phyloP scores from a whole-genome alignment of 2,888 invertebrate genomes.

The Dorcus parallelipipedus region DNA sequence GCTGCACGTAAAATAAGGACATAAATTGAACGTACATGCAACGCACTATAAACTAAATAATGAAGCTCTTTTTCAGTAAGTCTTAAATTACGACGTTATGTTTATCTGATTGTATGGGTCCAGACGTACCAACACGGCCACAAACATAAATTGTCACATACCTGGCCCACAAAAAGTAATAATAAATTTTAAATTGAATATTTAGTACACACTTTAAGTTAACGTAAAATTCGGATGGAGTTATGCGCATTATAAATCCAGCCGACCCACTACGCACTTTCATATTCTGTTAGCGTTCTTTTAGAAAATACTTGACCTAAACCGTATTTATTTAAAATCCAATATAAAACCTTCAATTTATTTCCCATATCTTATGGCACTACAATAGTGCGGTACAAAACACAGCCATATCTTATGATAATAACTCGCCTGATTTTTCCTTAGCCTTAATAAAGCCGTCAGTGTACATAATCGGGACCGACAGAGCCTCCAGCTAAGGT shows the following conservation, averaged over 20 bases:
- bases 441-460: slow-evolving; percentile 38
- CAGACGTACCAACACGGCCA: too few relatives aligned
- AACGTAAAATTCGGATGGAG: neutral
- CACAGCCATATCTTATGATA: slow-evolving; percentile 27
- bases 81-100: too few relatives aligned
- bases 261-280: neutral
- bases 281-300: slow-evolving; percentile 1
- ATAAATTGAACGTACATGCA: too few relatives aligned
- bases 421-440: slow-evolving; percentile 32
- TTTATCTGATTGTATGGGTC: too few relatives aligned
- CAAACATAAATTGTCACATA: too few relatives aligned
- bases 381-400: slow-evolving; percentile 11
- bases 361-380: slow-evolving; percentile 7
- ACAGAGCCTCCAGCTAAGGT: slow-evolving; percentile 35
- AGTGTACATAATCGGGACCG: slow-evolving; percentile 36
- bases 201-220: neutral
- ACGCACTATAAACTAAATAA: too few relatives aligned
- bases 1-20: too few relatives aligned
- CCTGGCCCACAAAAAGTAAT: too few relatives aligned
- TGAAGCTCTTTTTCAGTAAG: too few relatives aligned
- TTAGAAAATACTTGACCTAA: neutral
- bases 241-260: neutral
- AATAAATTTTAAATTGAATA: slow-evolving; percentile 1
- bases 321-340: slow-evolving; percentile 12
- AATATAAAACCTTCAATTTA: slow-evolving; percentile 12